Evolutionary conservation across 1,140 invertebrate species (phyloP), one percentile per base, ranked within the genome.

Genomic region (Anoplolepis gracilipes): DNA sequence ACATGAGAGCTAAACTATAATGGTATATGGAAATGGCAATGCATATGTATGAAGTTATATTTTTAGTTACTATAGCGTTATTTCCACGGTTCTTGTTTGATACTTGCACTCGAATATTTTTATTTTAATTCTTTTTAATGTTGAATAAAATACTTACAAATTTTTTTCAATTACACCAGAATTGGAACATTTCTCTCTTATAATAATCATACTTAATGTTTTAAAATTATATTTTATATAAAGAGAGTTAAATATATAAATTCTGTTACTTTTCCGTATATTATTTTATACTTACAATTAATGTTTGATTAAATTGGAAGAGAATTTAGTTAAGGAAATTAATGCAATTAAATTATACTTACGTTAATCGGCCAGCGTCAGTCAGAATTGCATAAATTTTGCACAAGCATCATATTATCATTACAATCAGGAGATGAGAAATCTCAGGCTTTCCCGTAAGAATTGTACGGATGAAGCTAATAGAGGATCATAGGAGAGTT

Each of bases 1-100:
- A 49, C 46, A 61, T 59, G 70, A 82, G 78, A 82, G 42, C 78
- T 73, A 73, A 72, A 82, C 53, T 82, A 82, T 82, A 82, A 82
- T 82, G 67, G 67, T 59, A 39, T 61, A 73, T 82, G 78, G 67
- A 82, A 82, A 73, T 82, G 67, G 13, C 57, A 72, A 72, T 73
- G 53, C 78, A 82, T 82, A 82, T 82, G 78, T 72, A 82, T 82
- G 67, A 73, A 73, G 67, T 82, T 59, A 59, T 39, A 73, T 61
- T 82, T 82, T 73, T 19, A 53, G 42, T 82, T 72, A 33, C 39
- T 30, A 57, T 28, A 30, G 57, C 11, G 57, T 59, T 46, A 53
- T 22, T 5, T 72, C 36, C 57, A 22, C 22, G 2, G 57, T 28
- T 72, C 2, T 81, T 70, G 33, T 59, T 36, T 73, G 25, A 16